Evolutionary conservation across 2,888 invertebrate species (phyloP).

Genomic region (Bembecia ichneumoniformis): DNA sequence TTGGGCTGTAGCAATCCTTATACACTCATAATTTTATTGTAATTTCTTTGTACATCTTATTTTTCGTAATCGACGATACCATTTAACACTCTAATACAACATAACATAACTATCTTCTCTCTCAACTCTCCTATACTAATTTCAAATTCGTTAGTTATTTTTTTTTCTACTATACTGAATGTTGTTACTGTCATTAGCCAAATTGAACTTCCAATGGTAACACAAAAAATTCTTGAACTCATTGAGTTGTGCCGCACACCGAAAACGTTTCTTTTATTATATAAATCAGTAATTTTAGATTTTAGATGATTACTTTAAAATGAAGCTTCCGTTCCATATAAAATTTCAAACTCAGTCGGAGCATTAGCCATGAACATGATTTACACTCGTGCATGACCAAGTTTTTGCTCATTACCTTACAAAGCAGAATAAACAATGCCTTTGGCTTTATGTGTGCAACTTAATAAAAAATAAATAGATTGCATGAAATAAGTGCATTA

Average conservation of each 20-base stretch:
- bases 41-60: too few species aligned
- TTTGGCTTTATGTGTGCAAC: constrained; percentile 9
- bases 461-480: constrained; percentile 34
- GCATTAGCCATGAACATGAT: background rate
- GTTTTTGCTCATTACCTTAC: constrained; percentile 35
- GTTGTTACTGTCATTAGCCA: too few species aligned
- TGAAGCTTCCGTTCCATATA: background rate
- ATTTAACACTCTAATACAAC: too few species aligned
- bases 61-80: too few species aligned
- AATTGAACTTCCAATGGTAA: background rate
- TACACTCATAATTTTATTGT: too few species aligned
- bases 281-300: background rate
- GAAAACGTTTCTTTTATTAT: background rate
- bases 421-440: constrained; percentile 18
- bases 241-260: background rate
- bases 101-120: too few species aligned
- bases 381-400: constrained; percentile 14
- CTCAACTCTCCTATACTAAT: too few species aligned
- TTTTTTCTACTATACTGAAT: too few species aligned
- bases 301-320: background rate
- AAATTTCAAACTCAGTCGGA: background rate
- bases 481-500: constrained; percentile 24
- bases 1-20: too few species aligned
- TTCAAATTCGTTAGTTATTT: too few species aligned
- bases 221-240: background rate